Evolutionary conservation across 35 echinoderm and acorn worm species (phyloP).

Genomic region (Diadema setosum): DNA sequence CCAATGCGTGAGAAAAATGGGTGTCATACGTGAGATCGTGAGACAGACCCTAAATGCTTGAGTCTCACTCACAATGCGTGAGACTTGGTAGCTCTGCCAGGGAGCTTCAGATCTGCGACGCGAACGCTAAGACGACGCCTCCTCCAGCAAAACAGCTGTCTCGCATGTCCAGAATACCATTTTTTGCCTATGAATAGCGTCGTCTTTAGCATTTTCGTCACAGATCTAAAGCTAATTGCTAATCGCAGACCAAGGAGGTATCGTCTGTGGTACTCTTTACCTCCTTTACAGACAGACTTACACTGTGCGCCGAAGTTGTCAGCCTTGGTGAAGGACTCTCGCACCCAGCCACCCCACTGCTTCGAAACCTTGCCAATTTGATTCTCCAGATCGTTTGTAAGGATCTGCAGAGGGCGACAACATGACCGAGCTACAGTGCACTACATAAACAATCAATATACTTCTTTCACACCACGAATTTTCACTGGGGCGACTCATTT

Average conservation of each 20-base stretch:
- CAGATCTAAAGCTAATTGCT: background rate
- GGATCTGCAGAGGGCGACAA: background rate
- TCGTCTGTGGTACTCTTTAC: too few relatives aligned
- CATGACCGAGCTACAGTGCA: too few relatives aligned
- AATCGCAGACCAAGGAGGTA: too few relatives aligned
- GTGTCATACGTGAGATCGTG: too few relatives aligned
- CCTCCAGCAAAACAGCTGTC: background rate
- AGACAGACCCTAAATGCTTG: too few relatives aligned
- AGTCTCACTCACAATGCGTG: too few relatives aligned
- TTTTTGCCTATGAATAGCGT: background rate
- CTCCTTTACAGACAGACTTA: background rate
- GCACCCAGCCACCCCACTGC: constrained; percentile 68
- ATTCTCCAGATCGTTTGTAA: constrained; percentile 12
- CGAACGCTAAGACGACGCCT: background rate
- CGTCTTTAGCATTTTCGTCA: background rate
- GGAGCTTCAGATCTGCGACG: too few relatives aligned
- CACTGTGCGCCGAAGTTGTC: constrained; percentile 61
- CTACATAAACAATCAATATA: too few relatives aligned
- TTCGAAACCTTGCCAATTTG: constrained; percentile 76
- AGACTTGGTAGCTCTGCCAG: too few relatives aligned
- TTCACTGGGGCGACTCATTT: too few relatives aligned
- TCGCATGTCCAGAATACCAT: background rate
- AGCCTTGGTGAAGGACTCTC: constrained; percentile 48
- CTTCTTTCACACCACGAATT: too few relatives aligned
- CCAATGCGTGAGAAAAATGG: too few relatives aligned